phyloP scores from a whole-genome alignment of 2,888 invertebrate genomes.

The Toxonevra muliebris region DNA sequence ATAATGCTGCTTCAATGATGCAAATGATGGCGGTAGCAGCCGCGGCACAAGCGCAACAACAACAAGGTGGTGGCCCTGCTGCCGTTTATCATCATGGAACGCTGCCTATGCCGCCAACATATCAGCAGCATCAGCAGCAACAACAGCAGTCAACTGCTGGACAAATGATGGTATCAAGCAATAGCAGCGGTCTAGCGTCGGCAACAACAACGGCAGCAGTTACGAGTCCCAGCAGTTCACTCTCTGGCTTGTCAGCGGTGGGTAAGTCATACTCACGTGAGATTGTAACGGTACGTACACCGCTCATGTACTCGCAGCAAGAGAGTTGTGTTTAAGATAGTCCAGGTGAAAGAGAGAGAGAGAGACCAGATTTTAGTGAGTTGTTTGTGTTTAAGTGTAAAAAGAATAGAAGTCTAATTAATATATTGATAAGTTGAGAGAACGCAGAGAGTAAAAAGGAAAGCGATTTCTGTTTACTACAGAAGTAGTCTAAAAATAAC shows the following conservation, averaged over 20 bases:
- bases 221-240: constrained; percentile 61
- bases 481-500: too few relatives aligned
- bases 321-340: constrained; percentile 73
- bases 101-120: constrained; percentile 58
- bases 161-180: constrained; percentile 59
- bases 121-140: constrained; percentile 55
- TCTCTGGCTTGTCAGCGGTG: constrained; percentile 60
- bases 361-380: constrained; percentile 23
- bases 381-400: background rate
- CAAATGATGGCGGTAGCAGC: constrained; percentile 52
- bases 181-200: constrained; percentile 52
- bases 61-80: constrained; percentile 29
- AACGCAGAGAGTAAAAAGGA: too few relatives aligned
- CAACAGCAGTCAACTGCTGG: constrained; percentile 49
- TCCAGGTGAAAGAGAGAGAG: constrained; percentile 30
- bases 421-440: too few relatives aligned
- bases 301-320: constrained; percentile 73
- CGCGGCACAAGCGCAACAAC: constrained; percentile 38
- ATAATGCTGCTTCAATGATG: constrained; percentile 57
- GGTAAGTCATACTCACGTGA: constrained; percentile 67
- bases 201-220: constrained; percentile 52
- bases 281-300: constrained; percentile 75
- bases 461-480: too few relatives aligned
- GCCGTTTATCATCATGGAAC: constrained; percentile 46
- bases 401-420: background rate